Evolutionary conservation across 2,113 vertebrate genomes (phyloP).

Genomic region (Corythaeola cristata): DNA sequence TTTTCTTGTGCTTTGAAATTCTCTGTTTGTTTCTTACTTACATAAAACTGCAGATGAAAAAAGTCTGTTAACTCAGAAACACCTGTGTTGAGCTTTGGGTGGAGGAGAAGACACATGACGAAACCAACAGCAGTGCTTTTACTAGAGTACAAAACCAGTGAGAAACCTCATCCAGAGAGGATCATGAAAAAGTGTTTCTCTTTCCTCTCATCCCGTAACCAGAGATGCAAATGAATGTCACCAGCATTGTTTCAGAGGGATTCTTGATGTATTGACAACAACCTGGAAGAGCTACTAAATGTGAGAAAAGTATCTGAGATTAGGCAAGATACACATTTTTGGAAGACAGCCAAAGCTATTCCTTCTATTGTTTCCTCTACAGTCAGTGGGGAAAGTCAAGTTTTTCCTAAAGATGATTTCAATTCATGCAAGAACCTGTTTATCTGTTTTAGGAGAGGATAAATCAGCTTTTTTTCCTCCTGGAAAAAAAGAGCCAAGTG

Average conservation of each 20-base stretch:
- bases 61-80: neutral
- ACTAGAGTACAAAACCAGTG: neutral
- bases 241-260: neutral
- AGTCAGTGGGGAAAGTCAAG: neutral
- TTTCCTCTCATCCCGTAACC: neutral
- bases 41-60: neutral
- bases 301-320: neutral
- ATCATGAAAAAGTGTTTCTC: neutral
- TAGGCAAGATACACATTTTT: neutral
- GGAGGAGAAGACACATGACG: neutral
- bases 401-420: neutral
- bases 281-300: neutral
- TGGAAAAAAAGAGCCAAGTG: neutral
- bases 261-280: neutral
- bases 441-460: neutral
- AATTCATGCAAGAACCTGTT: neutral
- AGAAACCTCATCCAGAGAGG: neutral
- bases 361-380: neutral
- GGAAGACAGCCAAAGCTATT: neutral
- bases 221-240: neutral
- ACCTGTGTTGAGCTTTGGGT: neutral
- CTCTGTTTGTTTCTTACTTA: neutral
- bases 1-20: neutral
- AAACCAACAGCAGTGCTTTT: neutral
- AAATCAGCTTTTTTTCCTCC: neutral